Percentiles rank a stretch among this genome's conserved stretches.
phyloP scores from a whole-genome alignment of 1,140 invertebrate genomes.

The Acromyrmex echinatior region DNA sequence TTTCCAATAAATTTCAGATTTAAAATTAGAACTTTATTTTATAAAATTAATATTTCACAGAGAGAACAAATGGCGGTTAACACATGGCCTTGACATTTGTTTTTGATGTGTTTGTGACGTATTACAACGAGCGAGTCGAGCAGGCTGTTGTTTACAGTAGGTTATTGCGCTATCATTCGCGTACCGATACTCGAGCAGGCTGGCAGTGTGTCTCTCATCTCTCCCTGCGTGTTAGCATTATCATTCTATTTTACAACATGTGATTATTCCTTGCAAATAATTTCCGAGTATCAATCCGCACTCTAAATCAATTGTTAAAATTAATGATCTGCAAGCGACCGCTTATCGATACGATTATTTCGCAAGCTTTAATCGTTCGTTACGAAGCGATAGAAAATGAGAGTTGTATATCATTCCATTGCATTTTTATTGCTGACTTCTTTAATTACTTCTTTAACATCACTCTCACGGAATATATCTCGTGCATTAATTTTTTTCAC shows the following conservation, averaged over 20 bases:
- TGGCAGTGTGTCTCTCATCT: background rate
- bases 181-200: background rate
- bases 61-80: no score
- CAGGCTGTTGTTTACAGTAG: background rate
- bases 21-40: background rate
- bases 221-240: background rate
- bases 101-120: background rate
- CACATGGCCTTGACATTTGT: background rate
- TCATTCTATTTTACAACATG: background rate
- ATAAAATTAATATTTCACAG: background rate
- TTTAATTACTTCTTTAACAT: background rate
- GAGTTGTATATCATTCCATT: background rate
- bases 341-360: background rate
- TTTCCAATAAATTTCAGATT: no score
- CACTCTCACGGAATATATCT: background rate
- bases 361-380: background rate
- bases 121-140: background rate
- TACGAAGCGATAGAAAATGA: conserved; percentile 10
- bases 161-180: background rate
- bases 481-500: background rate
- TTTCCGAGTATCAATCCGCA: background rate
- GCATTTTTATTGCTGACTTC: background rate
- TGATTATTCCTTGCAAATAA: background rate
- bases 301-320: background rate
- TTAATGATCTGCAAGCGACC: background rate